These are phyloP conservation scores for Megaceryle torquata DNA, from an alignment of 2,113 vertebrate species.

Conservation along the genomic window DNA sequence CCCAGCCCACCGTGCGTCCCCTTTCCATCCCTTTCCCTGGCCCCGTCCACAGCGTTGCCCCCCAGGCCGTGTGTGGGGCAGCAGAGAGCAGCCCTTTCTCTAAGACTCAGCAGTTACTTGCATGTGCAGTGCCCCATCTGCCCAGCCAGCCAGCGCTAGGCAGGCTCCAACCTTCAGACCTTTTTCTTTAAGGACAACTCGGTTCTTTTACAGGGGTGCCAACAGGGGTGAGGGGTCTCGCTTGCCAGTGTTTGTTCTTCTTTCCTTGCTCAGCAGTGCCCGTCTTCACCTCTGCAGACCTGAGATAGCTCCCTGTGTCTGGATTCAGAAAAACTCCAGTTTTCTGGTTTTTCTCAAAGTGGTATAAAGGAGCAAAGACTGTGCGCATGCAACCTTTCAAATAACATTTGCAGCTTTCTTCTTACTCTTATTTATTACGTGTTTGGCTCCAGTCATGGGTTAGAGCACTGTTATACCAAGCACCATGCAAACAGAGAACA, in stretches of 20 bases:
- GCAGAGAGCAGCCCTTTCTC: neutral
- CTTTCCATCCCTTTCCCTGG: neutral
- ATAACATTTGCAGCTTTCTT: neutral
- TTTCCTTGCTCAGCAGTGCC: neutral
- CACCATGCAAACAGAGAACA: neutral
- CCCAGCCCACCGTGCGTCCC: neutral
- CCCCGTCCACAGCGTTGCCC: neutral
- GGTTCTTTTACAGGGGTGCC: neutral
- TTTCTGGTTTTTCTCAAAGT: neutral
- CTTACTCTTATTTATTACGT: neutral
- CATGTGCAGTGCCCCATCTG: neutral
- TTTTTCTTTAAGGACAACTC: neutral
- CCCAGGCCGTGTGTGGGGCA: too few species aligned
- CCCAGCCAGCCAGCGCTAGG: neutral
- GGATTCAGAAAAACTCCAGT: neutral
- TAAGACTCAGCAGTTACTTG: neutral
- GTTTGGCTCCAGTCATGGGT: neutral
- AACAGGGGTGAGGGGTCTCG: neutral
- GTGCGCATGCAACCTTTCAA: neutral
- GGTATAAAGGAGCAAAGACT: neutral
- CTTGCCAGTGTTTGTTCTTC: neutral
- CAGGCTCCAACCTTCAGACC: neutral
- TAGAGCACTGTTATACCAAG: neutral
- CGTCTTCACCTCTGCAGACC: neutral
- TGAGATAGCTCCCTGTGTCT: neutral